Base-by-base conservation (phyloP, 2,888 invertebrate species). In the Gasteruption jaculator region DNA sequence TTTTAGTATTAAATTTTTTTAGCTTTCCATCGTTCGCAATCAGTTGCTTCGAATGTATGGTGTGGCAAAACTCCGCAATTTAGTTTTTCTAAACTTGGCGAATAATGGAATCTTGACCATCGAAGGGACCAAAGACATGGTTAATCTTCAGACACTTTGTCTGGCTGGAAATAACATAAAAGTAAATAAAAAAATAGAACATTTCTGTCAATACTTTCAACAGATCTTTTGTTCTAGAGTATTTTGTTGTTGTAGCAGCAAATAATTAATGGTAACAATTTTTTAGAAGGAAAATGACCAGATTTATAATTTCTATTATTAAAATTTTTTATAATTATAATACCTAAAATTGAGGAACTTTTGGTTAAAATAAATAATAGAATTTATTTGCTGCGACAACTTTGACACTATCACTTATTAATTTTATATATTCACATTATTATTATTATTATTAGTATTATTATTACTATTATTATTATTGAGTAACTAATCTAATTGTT, bases 91-190 rank as follows among this genome's bases (percentile, higher is more conserved):
- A 48, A 86, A 91, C 68, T 76, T 94, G 31, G 86, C 91, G 50
- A 84, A 89, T 66, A 94, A 94, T 73, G 86, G 86, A 36, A 89
- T 94, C 52, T 76, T 91, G 30, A 86, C 86, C 42, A 91, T 93
- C 60, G 93, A 94, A 71, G 93, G 92, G 7, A 74, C 93, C 10
- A 89, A 89, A 68, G 90, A 91, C 45, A 77, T 94, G 52, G 76
- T 80, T 38, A 84, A 87, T 61, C 75, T 94, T 45, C 83, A 84
- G 63, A 85, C 85, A 62, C 75, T 94, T 37, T 89, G 90, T 72
- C 75, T 94, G 41, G 81, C 86, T 71, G 89, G 88, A 48, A 94
- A 94, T 73, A 91, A 86, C 62, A 88, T 94, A 57, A 93, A 93
- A 77, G 82, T 82, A 72, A 52, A 45, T 12, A 32, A 11, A 40